Evolutionary conservation across 2,888 invertebrate species (phyloP).

Genomic region (Tachystola acroxantha): DNA sequence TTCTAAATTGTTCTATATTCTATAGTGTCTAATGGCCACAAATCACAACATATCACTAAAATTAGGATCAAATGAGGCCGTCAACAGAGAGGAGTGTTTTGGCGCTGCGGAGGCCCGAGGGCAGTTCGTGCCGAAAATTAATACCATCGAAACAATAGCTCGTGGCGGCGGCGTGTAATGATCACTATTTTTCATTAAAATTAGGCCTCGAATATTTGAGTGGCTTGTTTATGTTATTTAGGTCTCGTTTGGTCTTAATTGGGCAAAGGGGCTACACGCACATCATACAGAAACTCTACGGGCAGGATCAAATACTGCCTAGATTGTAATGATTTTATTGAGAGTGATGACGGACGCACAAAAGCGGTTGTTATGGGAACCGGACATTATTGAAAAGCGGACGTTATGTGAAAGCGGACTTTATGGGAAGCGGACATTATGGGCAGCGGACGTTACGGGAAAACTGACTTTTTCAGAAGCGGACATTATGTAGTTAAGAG

Average conservation of each 20-base stretch:
- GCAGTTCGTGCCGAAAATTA: constrained; percentile 28
- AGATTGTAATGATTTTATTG: too few species aligned
- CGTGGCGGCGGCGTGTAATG: constrained; percentile 15
- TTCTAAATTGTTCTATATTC: background rate
- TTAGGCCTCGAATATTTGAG: background rate
- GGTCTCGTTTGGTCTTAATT: background rate
- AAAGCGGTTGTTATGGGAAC: too few species aligned
- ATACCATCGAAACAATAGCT: constrained; percentile 13
- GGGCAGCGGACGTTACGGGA: too few species aligned
- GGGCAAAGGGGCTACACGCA: background rate
- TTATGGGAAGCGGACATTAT: too few species aligned
- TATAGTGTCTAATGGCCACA: constrained; percentile 13
- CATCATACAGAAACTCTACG: too few species aligned
- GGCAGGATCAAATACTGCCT: too few species aligned
- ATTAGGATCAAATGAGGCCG: constrained; percentile 19
- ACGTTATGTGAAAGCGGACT: too few species aligned
- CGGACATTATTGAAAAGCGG: too few species aligned
- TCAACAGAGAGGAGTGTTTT: constrained; percentile 14
- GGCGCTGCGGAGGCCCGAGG: constrained; percentile 18
- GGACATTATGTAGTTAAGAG: too few species aligned
- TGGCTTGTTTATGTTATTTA: constrained; percentile 7
- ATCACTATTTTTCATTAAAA: constrained; percentile 12
- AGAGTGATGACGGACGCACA: too few species aligned
- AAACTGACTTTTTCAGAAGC: too few species aligned
- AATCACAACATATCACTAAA: constrained; percentile 17